These are phyloP conservation scores for Electrona antarctica DNA, from an alignment of 2,113 vertebrate genomes.

Conservation along the genomic window DNA sequence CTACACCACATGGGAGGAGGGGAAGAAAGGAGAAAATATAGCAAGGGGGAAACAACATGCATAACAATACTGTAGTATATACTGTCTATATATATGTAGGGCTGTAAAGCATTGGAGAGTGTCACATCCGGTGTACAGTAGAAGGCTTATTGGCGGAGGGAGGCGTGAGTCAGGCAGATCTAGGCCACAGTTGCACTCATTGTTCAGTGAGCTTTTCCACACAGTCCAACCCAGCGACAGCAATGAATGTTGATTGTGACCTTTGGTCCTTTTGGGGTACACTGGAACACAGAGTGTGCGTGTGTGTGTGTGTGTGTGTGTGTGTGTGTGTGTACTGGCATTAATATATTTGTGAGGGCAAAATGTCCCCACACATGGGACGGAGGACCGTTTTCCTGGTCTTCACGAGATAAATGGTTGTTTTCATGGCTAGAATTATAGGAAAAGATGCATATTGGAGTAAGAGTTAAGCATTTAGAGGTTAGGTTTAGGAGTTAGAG, in stretches of 20 bases:
- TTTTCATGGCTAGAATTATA: too few species aligned
- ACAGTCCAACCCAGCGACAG: conserved; percentile 99
- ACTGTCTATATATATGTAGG: too few species aligned
- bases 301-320: conserved; percentile 30
- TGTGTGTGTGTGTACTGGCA: neutral
- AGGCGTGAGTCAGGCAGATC: conserved; percentile 70
- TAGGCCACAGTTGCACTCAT: conserved; percentile 99
- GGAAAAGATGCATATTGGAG: too few species aligned
- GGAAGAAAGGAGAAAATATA: conserved; percentile 63
- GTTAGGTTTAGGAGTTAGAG: too few species aligned
- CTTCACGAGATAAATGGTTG: too few species aligned
- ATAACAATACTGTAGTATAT: too few species aligned
- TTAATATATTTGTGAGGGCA: too few species aligned
- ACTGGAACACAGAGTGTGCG: conserved; percentile 57
- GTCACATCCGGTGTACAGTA: conserved; percentile 56
- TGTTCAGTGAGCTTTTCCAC: conserved; percentile 99
- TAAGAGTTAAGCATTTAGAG: too few species aligned
- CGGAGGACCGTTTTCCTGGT: too few species aligned
- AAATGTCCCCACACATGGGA: too few species aligned
- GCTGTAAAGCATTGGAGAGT: conserved; percentile 60
- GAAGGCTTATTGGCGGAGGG: conserved; percentile 60
- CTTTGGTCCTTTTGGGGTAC: conserved; percentile 79
- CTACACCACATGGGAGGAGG: too few species aligned
- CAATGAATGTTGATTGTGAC: conserved; percentile 99
- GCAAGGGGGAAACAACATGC: conserved; percentile 41